Base-by-base conservation (phyloP, 2,888 invertebrate genomes). In the Uloborus plumipes region DNA sequence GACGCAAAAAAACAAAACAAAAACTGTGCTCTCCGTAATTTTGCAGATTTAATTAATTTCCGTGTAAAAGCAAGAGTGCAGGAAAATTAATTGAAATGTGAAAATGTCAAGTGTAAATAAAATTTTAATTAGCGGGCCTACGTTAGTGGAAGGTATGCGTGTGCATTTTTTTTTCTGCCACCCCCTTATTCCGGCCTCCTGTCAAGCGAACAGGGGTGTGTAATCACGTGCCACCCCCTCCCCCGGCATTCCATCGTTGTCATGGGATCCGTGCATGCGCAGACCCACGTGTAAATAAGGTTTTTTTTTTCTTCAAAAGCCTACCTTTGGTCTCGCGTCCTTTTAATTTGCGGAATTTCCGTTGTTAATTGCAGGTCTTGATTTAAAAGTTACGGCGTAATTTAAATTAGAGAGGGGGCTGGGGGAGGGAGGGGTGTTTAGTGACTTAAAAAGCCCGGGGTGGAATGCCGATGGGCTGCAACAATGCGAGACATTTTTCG, bases 71-170 rank as follows among this genome's bases (percentile, higher is more conserved):
- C 72, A 73, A 73, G 77, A 77, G 76, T 77, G 67, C 39, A 67
- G 76, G 83, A 77, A 83, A 83, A 83, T 83, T 83, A 83, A 83
- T 83, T 83, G 83, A 76, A 77, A 83, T 77, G 83, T 83, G 83
- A 83, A 83, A 83, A 83, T 77, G 83, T 83, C 83, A 83, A 77
- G 83, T 83, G 83, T 83, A 83, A 83, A 83, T 83, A 83, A 83
- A 83, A 83, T 83, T 83, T 83, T 83, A 83, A 83, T 83, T 83
- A 83, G 81, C 76, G 50, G 76, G 55, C 70, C 71, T 71, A 71
- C 75, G 59, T 47, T 66, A 66, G 67, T 39, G 62, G 72, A 77
- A 83, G 83, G 77, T 83, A 83, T 73, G 66, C 81, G 76, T 82
- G 71, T 66, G 72, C n/a, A n/a, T n/a, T 76, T 82, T 82, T 81